These are phyloP conservation scores for Karalla daura DNA, from an alignment of 2,797 vertebrate species.

Conservation along the genomic window DNA sequence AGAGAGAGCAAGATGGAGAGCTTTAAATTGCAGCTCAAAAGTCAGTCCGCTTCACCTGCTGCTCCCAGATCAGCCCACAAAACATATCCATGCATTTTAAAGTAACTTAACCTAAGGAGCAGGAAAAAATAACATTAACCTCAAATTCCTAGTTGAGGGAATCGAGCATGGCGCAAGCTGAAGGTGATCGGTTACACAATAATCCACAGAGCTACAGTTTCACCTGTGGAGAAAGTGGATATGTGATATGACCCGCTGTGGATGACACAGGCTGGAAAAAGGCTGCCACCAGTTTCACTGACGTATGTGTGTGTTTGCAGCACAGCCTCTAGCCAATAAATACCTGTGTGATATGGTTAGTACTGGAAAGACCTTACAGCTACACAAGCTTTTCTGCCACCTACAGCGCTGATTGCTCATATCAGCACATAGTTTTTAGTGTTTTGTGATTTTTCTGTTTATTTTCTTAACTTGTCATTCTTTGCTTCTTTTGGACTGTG, in stretches of 20 bases:
- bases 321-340: too few relatives aligned
- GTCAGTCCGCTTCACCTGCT: slow-evolving; percentile 32
- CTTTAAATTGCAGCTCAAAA: slow-evolving; percentile 36
- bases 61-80: slow-evolving; percentile 8
- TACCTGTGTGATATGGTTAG: too few relatives aligned
- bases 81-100: neutral
- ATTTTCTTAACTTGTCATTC: too few relatives aligned
- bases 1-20: slow-evolving; percentile 15
- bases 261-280: slow-evolving; percentile 8
- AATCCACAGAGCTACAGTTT: slow-evolving; percentile 54
- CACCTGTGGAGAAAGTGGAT: slow-evolving; percentile 19
- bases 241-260: slow-evolving; percentile 9
- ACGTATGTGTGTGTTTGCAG: neutral
- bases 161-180: slow-evolving; percentile 34
- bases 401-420: too few relatives aligned
- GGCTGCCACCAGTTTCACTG: neutral
- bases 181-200: slow-evolving; percentile 57
- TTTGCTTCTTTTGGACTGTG: too few relatives aligned
- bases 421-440: too few relatives aligned
- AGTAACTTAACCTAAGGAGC: neutral
- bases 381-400: too few relatives aligned
- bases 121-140: slow-evolving; percentile 5
- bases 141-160: slow-evolving; percentile 54
- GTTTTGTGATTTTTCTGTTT: too few relatives aligned
- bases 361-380: too few relatives aligned